Evolutionary conservation across 2,888 invertebrate species (phyloP).

Genomic region (Tenthredo distinguenda): DNA sequence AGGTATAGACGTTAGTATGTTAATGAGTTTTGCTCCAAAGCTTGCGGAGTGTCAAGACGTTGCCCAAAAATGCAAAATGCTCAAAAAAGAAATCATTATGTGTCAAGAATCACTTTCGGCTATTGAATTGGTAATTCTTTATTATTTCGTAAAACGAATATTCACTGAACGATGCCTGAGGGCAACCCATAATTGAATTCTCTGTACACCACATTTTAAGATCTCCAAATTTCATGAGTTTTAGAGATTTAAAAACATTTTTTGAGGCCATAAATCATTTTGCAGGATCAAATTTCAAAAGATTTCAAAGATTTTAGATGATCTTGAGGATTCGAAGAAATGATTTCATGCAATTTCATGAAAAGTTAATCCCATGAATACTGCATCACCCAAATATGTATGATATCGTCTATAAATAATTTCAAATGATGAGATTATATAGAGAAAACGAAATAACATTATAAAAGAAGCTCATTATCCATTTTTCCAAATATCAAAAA

Average conservation of each 20-base stretch:
- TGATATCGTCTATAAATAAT: background rate
- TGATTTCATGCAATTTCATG: background rate
- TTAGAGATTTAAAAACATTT: background rate
- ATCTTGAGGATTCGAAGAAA: background rate
- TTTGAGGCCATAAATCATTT: background rate
- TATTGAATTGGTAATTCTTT: slow-evolving; percentile 84
- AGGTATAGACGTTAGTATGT: slow-evolving; percentile 88
- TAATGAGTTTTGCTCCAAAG: slow-evolving; percentile 81
- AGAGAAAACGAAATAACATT: background rate
- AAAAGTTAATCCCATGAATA: too few species aligned
- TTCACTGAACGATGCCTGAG: background rate
- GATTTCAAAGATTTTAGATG: background rate
- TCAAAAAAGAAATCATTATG: slow-evolving; percentile 82
- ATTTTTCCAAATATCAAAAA: background rate
- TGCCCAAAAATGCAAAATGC: slow-evolving; percentile 86
- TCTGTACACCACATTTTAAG: too few species aligned
- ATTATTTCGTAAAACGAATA: background rate
- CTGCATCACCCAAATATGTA: background rate
- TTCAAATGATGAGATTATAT: background rate
- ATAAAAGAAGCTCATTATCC: background rate
- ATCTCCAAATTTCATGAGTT: background rate
- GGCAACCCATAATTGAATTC: too few species aligned
- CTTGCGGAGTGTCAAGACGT: slow-evolving; percentile 86
- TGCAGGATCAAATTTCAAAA: background rate
- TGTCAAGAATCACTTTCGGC: slow-evolving; percentile 90